Conservation (phyloP, 2,797 vertebrate species). For the Carapus acus region DNA sequence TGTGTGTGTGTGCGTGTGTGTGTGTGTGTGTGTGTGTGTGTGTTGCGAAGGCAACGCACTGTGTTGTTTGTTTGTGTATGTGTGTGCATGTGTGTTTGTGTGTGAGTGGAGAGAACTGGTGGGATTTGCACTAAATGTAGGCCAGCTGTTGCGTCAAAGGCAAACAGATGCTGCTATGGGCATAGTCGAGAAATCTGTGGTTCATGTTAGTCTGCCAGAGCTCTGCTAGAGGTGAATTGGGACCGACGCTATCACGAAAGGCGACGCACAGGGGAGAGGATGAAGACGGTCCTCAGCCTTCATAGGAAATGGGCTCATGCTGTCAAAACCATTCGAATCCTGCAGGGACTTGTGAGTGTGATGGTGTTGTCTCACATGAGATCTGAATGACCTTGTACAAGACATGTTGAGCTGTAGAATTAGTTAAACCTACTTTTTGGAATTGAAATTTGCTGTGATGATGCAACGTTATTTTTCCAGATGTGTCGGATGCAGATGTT, state of each 20-base stretch:
- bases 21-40: background rate
- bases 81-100: slow-evolving; percentile 24
- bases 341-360: slow-evolving; percentile 84
- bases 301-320: slow-evolving; percentile 86
- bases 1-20: background rate
- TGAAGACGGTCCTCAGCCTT: slow-evolving; percentile 84
- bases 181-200: slow-evolving; percentile 58
- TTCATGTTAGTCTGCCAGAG: slow-evolving; percentile 53
- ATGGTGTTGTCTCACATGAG: slow-evolving; percentile 14
- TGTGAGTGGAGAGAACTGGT: slow-evolving; percentile 67
- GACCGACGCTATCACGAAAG: slow-evolving; percentile 34
- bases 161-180: slow-evolving; percentile 62
- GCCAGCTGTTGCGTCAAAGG: slow-evolving; percentile 89
- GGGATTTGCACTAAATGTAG: slow-evolving; percentile 92
- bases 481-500: too few species aligned
- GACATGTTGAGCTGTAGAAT: too few species aligned
- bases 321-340: slow-evolving; percentile 83
- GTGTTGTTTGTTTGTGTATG: background rate
- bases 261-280: slow-evolving; percentile 28
- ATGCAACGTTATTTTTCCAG: too few species aligned
- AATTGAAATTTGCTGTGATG: too few species aligned
- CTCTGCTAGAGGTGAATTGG: slow-evolving; percentile 53
- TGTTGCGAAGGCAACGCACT: too few species aligned
- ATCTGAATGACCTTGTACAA: slow-evolving; percentile 19
- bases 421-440: too few species aligned